A percentile compares a stretch with the other conserved stretches of the same genome.
Conservation (phyloP, 2,113 vertebrate genomes). For the Neomonachus schauinslandi region DNA sequence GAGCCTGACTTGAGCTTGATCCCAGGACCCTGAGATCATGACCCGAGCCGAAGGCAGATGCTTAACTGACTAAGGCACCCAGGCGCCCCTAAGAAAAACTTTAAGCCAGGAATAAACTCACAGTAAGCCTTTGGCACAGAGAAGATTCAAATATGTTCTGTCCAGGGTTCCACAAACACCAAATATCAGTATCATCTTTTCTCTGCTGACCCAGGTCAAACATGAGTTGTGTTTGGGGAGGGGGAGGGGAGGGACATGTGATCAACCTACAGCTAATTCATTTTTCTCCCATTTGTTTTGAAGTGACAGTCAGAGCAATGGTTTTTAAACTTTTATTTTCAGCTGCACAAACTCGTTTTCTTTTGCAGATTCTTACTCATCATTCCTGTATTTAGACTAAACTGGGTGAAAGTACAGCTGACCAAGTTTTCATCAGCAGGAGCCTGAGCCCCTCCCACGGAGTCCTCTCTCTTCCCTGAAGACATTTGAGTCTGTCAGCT, state of each 20-base stretch:
- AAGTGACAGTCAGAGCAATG: neutral
- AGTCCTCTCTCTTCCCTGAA: neutral
- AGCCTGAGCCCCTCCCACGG: neutral
- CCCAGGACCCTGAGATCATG: neutral
- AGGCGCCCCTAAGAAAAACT: neutral
- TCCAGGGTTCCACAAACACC: neutral
- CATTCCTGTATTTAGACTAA: neutral
- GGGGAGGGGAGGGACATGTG: too few relatives aligned
- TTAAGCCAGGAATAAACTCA: neutral
- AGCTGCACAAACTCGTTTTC: neutral
- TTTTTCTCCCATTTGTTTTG: neutral
- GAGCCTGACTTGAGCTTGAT: neutral
- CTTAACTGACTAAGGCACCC: neutral
- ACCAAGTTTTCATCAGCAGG: neutral
- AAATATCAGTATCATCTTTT: neutral
- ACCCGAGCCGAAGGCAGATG: neutral
- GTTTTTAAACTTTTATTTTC: neutral
- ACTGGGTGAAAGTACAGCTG: neutral
- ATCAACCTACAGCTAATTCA: neutral
- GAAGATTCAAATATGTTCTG: constrained; percentile 2
- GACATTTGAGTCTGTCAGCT: neutral
- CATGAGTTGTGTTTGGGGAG: neutral
- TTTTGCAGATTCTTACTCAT: neutral
- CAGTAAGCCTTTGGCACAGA: neutral
- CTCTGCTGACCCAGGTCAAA: neutral